Evolutionary conservation across 2,113 vertebrate species (phyloP), one percentile per base, ranked within the genome.

Genomic region (Anguilla japonica): DNA sequence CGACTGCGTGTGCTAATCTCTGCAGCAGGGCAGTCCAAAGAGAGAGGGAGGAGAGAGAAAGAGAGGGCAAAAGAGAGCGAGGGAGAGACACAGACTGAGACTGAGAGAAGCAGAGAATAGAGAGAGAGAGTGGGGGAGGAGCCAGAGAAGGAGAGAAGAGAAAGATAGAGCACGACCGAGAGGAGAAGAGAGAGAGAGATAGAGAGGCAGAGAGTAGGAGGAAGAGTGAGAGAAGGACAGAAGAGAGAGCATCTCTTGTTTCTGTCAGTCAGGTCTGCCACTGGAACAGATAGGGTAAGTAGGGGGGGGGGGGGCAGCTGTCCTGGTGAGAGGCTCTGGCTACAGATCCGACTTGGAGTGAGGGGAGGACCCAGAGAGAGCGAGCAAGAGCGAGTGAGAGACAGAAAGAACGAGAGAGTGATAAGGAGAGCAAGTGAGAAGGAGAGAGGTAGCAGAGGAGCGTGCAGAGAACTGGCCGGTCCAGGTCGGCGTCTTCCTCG

Each of bases 1-100:
- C 22, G 16, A 83, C 63, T 29, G 29, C 63, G 6, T 39, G 11
- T 40, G 5, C 82, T 89, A 88, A 88, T 88, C 87, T 79, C 84
- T 60, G 53, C 67, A 39, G 63, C 78, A 79, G 34, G 26, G 46
- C 2, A n/a, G 71, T 75, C 71, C n/a, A 7, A 22, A 26, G 60
- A 67, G 20, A 26, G 60, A 63, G 60, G 60, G 26, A 9, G 13
- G n/a, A 75, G 9, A 71, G 63, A n/a, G 22, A n/a, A 9, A 13
- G 71, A 75, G 71, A 75, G 71, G 11, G 50, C 50, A 29, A 75
- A 11, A 29, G 13, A 53, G 9, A 53, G 50, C 7, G 7, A 53
- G 50, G 13, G 13, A 13, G 50, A 53, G 50, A 53, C 7, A 53
- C 7, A 14, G 50, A 53, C 8, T 46, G 8, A 46, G 13, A 8